Evolutionary conservation across 2,113 vertebrate genomes (phyloP), one percentile per base, ranked within the genome.

Genomic region (Cyphomyrus discorhynchus): DNA sequence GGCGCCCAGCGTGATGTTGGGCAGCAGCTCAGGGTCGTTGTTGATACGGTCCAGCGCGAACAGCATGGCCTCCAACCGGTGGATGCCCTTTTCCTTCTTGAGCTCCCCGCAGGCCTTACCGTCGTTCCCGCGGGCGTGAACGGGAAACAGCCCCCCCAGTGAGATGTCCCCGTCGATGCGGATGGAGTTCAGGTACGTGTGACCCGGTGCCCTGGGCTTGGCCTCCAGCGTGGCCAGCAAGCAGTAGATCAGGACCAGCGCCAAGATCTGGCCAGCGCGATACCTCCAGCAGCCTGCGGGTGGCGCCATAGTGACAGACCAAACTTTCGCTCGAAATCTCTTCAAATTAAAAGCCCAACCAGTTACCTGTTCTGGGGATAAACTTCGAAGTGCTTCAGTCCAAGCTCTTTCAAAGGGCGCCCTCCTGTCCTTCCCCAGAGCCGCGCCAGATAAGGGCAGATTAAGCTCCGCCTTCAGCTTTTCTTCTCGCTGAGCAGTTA

Each of bases 11-110:
- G 98, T 99, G 96, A 99, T 98, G 93, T 99, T 99, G 92, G 98
- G 98, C 91, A 99, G 96, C 94, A 99, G 96, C 91, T 98, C 97
- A 0, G 96, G 96, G 95, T 99, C 98, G 1, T 98, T 98, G 95
- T 99, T 99, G 94, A 99, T 99, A 45, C 98, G 97, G 88, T 99
- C 98, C 94, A 99, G 93, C 5, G 98, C 98, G 1, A 98, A 99
- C 5, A 99, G 95, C 98, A 99, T 99, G 92, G 98, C 98, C 96
- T 99, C 98, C 93, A 99, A 93, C 87, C 98, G 95, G 62, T 99
- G 98, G 95, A 99, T 97, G 90, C 98, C 98, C 88, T 99, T 99
- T 90, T 99, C 98, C 93, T 99, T 99, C 95, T 99, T 99, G 80
- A 99, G 95, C 92, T 99, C 98, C 4, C 98, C 98, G 0, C 98